Conservation (phyloP, 2,113 vertebrate genomes). For the Pithys albifrons region DNA sequence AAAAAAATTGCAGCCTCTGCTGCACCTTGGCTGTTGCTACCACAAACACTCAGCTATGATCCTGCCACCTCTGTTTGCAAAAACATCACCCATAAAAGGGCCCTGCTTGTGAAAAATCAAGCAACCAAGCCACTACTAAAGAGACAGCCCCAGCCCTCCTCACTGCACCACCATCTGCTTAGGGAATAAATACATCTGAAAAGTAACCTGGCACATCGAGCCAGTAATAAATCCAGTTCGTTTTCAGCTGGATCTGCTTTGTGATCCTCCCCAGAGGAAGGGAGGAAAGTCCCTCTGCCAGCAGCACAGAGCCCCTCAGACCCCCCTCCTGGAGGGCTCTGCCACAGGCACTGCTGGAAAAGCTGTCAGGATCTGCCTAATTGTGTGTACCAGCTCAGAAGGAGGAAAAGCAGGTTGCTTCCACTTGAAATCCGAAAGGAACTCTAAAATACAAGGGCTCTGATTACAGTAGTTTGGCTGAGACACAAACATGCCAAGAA, state of each 20-base stretch:
- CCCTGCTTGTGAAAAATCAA: neutral
- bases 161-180: neutral
- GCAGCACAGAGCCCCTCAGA: fast-evolving
- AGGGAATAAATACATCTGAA: neutral
- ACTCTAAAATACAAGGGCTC: neutral
- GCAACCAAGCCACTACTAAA: neutral
- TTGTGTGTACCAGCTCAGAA: fast-evolving
- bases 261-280: neutral
- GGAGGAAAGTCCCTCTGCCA: neutral
- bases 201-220: neutral
- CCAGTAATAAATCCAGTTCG: fast-evolving
- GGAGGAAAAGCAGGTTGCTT: neutral
- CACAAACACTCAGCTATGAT: fast-evolving
- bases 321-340: no score
- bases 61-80: neutral
- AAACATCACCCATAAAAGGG: neutral
- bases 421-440: neutral
- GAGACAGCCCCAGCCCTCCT: neutral
- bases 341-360: fast-evolving
- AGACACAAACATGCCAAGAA: neutral
- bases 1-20: fast-evolving
- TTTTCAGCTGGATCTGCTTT: neutral
- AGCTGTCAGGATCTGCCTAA: neutral
- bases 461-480: neutral
- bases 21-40: neutral